Conservation (phyloP, 2,797 vertebrate species). For the Hylomyscus alleni region DNA sequence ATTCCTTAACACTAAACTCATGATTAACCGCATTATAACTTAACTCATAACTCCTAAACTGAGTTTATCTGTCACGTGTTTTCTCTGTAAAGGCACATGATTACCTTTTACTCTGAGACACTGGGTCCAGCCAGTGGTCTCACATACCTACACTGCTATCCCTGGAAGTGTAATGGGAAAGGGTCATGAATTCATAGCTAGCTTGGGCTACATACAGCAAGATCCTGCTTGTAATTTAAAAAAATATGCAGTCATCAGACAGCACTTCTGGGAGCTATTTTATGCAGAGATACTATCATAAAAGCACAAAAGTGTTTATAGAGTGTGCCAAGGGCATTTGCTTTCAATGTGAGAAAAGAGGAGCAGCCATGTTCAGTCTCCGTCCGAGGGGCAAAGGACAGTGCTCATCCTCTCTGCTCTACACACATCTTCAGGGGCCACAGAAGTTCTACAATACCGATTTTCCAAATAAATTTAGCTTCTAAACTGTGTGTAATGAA, state of each 20-base stretch:
- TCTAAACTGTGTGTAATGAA: not conserved
- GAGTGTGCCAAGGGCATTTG: not conserved
- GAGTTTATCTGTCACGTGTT: not conserved
- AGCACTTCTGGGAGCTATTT: not conserved
- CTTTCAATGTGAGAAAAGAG: not conserved
- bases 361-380: rapidly evolving
- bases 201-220: not conserved
- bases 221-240: not conserved
- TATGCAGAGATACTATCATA: not conserved
- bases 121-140: not conserved
- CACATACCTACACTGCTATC: not conserved
- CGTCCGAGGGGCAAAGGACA: rapidly evolving
- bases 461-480: not conserved
- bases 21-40: not conserved
- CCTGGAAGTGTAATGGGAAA: no score
- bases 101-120: not conserved
- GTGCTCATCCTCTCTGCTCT: not conserved
- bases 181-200: not conserved
- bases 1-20: not conserved
- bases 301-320: not conserved
- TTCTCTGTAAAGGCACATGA: not conserved
- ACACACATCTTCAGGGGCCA: not conserved
- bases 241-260: not conserved
- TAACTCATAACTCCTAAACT: not conserved
- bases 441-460: not conserved